Evolutionary conservation across 1,140 invertebrate species (phyloP), one percentile per base, ranked within the genome.

Genomic region (Oryzaephilus surinamensis): DNA sequence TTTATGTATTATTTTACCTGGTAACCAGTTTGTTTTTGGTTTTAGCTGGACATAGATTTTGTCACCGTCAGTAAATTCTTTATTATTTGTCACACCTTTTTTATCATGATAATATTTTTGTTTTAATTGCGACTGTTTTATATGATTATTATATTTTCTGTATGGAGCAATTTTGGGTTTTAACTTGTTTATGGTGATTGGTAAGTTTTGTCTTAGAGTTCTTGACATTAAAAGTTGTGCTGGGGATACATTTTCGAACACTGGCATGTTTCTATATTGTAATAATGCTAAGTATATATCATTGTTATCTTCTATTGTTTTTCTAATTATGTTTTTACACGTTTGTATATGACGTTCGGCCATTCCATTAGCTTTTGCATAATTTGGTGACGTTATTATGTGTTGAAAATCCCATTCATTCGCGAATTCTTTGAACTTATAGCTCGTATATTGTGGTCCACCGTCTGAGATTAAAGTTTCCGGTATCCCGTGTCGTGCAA

Each of bases 341-440:
- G 51, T 60, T 19, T 40, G 21, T 24, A 62, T 53, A n/a, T 56
- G n/a, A n/a, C n/a, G n/a, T n/a, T n/a, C n/a, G n/a, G n/a, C n/a
- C n/a, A n/a, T n/a, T n/a, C n/a, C n/a, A 32, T 63, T 62, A 6
- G 54, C 53, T 29, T 51, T 45, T 4, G 59, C 51, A 38, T 63
- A 64, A 11, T 45, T 34, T 3, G 60, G 66, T 46, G 56, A 62
- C 24, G 48, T 54, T 0, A 57, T 65, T n/a, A 50, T 34, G 27
- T 62, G 52, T 1, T 42, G 33, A 40, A 69, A 61, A 13, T 52
- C 46, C 54, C 57, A 66, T 4, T 53, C 35, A 20, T 52, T 43
- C 5, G 54, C 42, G 48, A 68, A 68, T 28, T 52, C 19, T 42
- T 32, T 32, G 31, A 66, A 64, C 10, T 58, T 33, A 10, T 15